Percentiles rank a stretch among this genome's conserved stretches.
phyloP scores from a whole-genome alignment of 1,140 invertebrate genomes.

The Lysiphlebus fabarum region DNA sequence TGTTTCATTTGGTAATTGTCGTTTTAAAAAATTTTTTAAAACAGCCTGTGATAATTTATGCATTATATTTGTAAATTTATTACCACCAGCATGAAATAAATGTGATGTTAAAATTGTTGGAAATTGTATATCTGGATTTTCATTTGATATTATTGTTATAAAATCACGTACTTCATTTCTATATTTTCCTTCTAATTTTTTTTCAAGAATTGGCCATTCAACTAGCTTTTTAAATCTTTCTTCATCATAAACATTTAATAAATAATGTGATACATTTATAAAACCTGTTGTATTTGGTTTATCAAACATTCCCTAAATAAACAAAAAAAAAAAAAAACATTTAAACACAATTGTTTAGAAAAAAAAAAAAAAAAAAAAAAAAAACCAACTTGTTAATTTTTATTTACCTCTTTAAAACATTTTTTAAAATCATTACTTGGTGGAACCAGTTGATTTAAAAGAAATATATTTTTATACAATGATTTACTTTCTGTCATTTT shows the following conservation, averaged over 20 bases:
- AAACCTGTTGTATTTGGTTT: slow-evolving; percentile 56
- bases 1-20: slow-evolving; percentile 16
- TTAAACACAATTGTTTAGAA: slow-evolving; percentile 1
- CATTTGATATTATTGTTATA: slow-evolving; percentile 32
- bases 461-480: slow-evolving; percentile 38
- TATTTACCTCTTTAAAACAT: slow-evolving; percentile 40
- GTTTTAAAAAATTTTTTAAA: slow-evolving; percentile 31
- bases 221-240: slow-evolving; percentile 48
- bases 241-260: slow-evolving; percentile 50
- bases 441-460: slow-evolving; percentile 35
- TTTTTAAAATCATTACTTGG: slow-evolving; percentile 43
- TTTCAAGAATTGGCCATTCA: slow-evolving; percentile 55
- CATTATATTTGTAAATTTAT: slow-evolving; percentile 42
- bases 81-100: slow-evolving; percentile 38
- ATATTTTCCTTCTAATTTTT: slow-evolving; percentile 53
- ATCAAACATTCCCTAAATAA: slow-evolving; percentile 53
- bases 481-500: slow-evolving; percentile 16
- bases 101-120: slow-evolving; percentile 38
- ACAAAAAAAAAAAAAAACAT: slow-evolving; percentile 9
- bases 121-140: slow-evolving; percentile 40
- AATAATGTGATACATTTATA: slow-evolving; percentile 52
- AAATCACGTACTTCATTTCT: slow-evolving; percentile 42
- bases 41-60: slow-evolving; percentile 41
- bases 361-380: slow-evolving; percentile 9
- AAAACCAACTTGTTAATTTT: background rate